Evolutionary conservation across 2,113 vertebrate genomes (phyloP), one percentile per base, ranked within the genome.

Genomic region (Menura novaehollandiae): DNA sequence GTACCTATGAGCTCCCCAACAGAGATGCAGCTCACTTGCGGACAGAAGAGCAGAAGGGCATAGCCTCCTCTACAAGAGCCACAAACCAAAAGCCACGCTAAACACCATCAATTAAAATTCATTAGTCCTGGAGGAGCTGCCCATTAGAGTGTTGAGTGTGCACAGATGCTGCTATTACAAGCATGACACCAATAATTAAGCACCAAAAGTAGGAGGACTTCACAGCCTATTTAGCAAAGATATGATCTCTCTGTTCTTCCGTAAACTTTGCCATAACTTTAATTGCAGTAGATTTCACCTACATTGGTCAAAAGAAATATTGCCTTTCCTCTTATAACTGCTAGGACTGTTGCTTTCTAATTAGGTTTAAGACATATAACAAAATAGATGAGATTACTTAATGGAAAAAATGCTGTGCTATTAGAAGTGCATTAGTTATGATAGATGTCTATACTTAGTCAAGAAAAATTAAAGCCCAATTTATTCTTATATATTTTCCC

Each of bases 81-180:
- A 97, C 88, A 97, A 97, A 97, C 97, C 91, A 96, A 97, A 98
- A 98, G 97, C 97, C 97, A 98, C 92, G 95, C 97, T 98, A 97
- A 98, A 97, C 92, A 92, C 95, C 97, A 97, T 98, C 98, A 98
- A 98, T 98, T 98, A 98, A 98, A 98, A 98, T 98, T 98, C 98
- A 98, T 98, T 98, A 98, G 98, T 97, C 98, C 97, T 97, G 92
- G 91, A 98, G 97, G 98, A 98, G 98, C 96, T 97, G 97, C 97
- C 98, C 97, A 95, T 98, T 98, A 98, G 97, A 97, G 96, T 97
- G 95, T 92, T 97, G 97, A 98, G 94, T 92, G 91, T 96, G 97
- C 98, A 98, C 98, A 99, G 98, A 98, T 98, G 98, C 96, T 44
- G 44, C 95, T 97, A 86, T 96, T 97, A 96, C 96, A 97, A 97